Evolutionary conservation across 2,113 vertebrate genomes (phyloP).

Genomic region (Cheirogaleus medius): DNA sequence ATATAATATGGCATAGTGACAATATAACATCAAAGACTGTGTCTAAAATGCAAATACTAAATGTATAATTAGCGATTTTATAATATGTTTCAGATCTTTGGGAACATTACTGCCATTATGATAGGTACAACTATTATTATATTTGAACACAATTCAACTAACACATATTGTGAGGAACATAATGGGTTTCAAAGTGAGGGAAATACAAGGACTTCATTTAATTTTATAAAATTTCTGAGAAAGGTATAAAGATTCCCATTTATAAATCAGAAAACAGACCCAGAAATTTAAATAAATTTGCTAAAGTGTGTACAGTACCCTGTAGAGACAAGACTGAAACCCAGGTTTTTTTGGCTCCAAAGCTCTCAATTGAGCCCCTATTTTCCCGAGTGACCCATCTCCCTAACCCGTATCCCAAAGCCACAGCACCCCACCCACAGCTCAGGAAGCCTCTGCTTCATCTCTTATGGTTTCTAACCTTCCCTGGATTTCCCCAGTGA

Average conservation of each 20-base stretch:
- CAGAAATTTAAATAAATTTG: neutral
- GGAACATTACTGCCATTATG: neutral
- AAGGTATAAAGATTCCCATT: neutral
- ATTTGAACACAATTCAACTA: neutral
- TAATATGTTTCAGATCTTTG: neutral
- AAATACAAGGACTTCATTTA: neutral
- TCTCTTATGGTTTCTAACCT: neutral
- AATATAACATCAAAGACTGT: neutral
- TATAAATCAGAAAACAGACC: conserved; percentile 17
- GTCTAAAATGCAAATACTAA: neutral
- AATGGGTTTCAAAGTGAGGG: neutral
- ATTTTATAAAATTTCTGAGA: neutral
- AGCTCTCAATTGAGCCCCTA: neutral
- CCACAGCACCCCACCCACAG: fast-evolving
- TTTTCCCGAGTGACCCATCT: neutral
- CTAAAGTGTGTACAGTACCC: neutral
- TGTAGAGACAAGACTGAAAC: neutral
- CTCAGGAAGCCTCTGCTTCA: neutral
- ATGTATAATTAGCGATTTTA: neutral
- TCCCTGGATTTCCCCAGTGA: neutral
- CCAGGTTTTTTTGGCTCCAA: neutral
- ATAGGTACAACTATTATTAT: neutral
- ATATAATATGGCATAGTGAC: neutral
- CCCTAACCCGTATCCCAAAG: neutral
- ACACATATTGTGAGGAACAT: neutral